Base-by-base conservation (phyloP, 2,797 vertebrate genomes). In the Tarsius wallacei region DNA sequence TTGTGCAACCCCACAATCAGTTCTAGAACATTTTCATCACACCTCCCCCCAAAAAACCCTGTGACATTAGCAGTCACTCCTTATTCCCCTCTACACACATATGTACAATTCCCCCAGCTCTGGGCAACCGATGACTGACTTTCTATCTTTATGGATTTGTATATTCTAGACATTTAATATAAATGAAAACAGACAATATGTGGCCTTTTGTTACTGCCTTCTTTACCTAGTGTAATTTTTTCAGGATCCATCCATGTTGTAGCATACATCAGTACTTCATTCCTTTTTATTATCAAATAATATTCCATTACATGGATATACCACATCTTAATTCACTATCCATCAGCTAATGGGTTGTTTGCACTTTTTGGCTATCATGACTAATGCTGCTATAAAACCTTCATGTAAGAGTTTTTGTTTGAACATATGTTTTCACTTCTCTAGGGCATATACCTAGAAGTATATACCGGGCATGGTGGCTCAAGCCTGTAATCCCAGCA, bases 381-480 rank as follows among this genome's bases (percentile, higher is more conserved):
- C 87, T 80, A 96, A 90, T 55, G 71, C 28, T 68, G 22, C n/a
- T 68, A 71, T 89, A 64, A 96, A 96, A 70, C 51, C 87, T 76
- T 11, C 80, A 33, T 7, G 68, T 24, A 51, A 22, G 87, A 81
- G 81, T 91, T 96, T 94, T 63, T 73, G 36, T 87, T 55, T 94
- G 36, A 73, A 87, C 42, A 42, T 42, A 42, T 42, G 42, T 42
- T 42, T 42, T 42, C 42, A 42, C 7, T 42, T 42, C 42, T 42
- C 42, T 42, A 42, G 7, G 42, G 42, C 42, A 42, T 42, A 42
- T 42, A 42, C 42, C 42, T 42, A 42, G 42, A 42, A 42, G 42
- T 42, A 42, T 42, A 42, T 42, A 42, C 42, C 42, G 33, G 66
- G 66, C 33, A 0, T 33, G 66, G 66, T 70, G 66, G 66, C 33